These are phyloP conservation scores for Neostethus bicornis DNA, from an alignment of 2,797 vertebrate species.

Conservation along the genomic window DNA sequence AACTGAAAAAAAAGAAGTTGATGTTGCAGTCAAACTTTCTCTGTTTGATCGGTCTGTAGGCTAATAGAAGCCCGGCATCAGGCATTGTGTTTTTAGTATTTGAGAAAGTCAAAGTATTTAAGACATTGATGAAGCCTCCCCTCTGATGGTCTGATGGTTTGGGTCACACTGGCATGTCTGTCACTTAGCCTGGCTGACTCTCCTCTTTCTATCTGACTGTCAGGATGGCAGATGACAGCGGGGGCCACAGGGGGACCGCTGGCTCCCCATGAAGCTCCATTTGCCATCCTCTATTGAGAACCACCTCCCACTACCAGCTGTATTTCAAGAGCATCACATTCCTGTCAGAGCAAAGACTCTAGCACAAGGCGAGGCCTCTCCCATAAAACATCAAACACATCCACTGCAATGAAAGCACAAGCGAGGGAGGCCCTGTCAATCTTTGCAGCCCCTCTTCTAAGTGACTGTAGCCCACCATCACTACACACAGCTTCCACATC, in stretches of 20 bases:
- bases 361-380: slow-evolving; percentile 51
- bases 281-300: slow-evolving; percentile 61
- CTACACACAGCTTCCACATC: slow-evolving; percentile 18
- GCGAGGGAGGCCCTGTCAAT: slow-evolving; percentile 63
- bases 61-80: slow-evolving; percentile 11
- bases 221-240: slow-evolving; percentile 67
- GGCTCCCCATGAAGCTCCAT: slow-evolving; percentile 65
- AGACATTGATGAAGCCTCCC: slow-evolving; percentile 43
- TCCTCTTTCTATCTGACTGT: slow-evolving; percentile 47
- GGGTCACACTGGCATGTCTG: slow-evolving; percentile 49
- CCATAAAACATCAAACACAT: slow-evolving; percentile 71
- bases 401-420: slow-evolving; percentile 61
- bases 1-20: no score
- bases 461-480: slow-evolving; percentile 33
- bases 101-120: slow-evolving; percentile 38
- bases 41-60: slow-evolving; percentile 31
- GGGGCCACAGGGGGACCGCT: slow-evolving; percentile 46
- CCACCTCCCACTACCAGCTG: slow-evolving; percentile 54
- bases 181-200: slow-evolving; percentile 50
- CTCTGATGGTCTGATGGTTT: slow-evolving; percentile 55
- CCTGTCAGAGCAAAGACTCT: slow-evolving; percentile 58
- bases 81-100: slow-evolving; percentile 30
- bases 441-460: slow-evolving; percentile 54
- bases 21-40: no score
- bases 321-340: slow-evolving; percentile 66